Conservation (phyloP, 2,888 invertebrate species). For the Sipha maydis region DNA sequence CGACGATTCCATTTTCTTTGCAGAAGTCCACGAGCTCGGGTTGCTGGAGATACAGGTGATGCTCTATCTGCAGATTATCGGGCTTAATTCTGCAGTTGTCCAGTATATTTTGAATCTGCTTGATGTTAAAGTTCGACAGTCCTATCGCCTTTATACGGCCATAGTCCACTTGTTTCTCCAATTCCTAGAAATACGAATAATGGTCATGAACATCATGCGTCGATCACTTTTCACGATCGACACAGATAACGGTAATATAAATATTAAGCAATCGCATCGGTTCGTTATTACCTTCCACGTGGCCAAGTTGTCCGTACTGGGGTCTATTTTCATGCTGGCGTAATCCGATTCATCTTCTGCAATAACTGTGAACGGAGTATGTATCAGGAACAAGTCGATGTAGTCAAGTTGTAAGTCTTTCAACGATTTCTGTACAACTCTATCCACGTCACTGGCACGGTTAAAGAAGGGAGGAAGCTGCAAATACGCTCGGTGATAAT, state of each 20-base stretch:
- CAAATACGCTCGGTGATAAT: neutral
- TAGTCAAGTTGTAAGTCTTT: constrained; percentile 80
- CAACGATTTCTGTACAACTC: constrained; percentile 76
- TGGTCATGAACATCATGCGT: too few species aligned
- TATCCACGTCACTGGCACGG: constrained; percentile 74
- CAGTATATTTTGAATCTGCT: constrained; percentile 77
- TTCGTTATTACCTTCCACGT: constrained; percentile 57
- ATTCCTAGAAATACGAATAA: constrained; percentile 71
- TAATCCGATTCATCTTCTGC: neutral
- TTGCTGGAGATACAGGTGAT: constrained; percentile 70
- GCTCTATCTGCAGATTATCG: constrained; percentile 72
- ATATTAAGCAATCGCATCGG: neutral
- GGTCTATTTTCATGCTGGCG: constrained; percentile 24
- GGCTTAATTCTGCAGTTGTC: constrained; percentile 74
- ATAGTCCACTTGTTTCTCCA: constrained; percentile 76
- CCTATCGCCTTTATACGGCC: constrained; percentile 83
- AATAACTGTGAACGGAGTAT: constrained; percentile 71
- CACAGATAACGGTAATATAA: constrained; percentile 69
- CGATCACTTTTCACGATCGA: constrained; percentile 69
- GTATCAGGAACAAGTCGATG: constrained; percentile 84
- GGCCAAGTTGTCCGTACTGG: constrained; percentile 34
- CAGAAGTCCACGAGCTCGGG: constrained; percentile 69
- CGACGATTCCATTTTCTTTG: constrained; percentile 72
- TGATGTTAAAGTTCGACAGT: constrained; percentile 82
- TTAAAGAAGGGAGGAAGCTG: constrained; percentile 71